phyloP scores from a whole-genome alignment of 2,888 invertebrate species.

The Bembecia ichneumoniformis region DNA sequence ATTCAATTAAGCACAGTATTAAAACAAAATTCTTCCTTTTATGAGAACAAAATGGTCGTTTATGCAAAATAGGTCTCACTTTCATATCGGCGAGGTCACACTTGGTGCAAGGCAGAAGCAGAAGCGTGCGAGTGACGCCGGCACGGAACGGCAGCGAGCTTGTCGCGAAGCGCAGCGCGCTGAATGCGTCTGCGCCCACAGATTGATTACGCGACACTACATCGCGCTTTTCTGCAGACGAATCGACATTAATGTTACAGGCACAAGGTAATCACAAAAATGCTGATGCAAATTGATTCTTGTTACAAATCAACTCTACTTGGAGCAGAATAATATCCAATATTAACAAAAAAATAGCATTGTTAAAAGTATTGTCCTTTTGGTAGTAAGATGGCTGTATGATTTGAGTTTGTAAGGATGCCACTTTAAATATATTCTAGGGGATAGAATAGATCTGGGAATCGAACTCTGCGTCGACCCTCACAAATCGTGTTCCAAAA shows the following conservation, averaged over 20 bases:
- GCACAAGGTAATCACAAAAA: too few relatives aligned
- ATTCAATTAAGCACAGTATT: too few relatives aligned
- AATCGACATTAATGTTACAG: background rate
- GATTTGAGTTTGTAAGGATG: too few relatives aligned
- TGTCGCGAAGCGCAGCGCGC: constrained; percentile 81
- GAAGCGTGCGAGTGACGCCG: constrained; percentile 86
- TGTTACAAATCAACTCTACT: too few relatives aligned
- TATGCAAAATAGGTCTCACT: constrained; percentile 59
- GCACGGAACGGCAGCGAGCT: constrained; percentile 80
- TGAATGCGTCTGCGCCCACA: constrained; percentile 76
- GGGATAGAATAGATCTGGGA: too few relatives aligned
- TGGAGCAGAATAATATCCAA: too few relatives aligned
- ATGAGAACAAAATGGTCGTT: background rate
- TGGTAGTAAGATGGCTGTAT: too few relatives aligned
- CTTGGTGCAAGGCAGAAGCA: constrained; percentile 84
- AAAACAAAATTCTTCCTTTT: background rate
- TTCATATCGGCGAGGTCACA: constrained; percentile 80
- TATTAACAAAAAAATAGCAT: background rate
- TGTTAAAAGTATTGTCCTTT: background rate
- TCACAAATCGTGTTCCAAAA: too few relatives aligned
- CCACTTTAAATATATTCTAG: too few relatives aligned
- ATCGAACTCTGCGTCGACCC: too few relatives aligned
- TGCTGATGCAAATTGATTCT: too few relatives aligned
- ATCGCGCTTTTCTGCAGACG: background rate
- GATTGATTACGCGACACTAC: constrained; percentile 30